Evolutionary conservation across 2,888 invertebrate genomes (phyloP).

Genomic region (Pyrrhia umbra): DNA sequence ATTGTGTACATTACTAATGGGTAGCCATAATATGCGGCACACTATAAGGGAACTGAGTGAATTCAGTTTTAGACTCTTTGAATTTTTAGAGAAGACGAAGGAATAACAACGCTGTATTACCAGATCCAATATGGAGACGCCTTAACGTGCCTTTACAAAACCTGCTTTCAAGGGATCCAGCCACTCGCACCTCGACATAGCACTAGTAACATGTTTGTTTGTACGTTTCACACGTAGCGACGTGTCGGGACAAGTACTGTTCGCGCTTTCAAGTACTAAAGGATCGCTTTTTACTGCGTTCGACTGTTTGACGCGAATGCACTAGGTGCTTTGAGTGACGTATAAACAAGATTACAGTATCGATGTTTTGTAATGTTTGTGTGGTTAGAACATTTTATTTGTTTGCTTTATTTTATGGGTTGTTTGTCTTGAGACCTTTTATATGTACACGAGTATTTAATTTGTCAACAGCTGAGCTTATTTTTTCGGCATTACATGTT

Average conservation of each 20-base stretch:
- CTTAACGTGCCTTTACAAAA: constrained; percentile 69
- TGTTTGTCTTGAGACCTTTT: no score
- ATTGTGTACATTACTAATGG: constrained; percentile 25
- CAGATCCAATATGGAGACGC: constrained; percentile 31
- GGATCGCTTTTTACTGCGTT: constrained; percentile 78
- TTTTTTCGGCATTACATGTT: no score
- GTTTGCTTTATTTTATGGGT: background rate
- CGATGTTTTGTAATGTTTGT: constrained; percentile 5
- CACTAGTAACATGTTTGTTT: constrained; percentile 77
- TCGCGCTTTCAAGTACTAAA: constrained; percentile 76
- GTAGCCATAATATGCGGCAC: background rate
- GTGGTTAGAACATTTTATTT: background rate
- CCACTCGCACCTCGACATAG: constrained; percentile 72
- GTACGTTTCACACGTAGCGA: constrained; percentile 82
- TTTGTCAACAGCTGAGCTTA: no score
- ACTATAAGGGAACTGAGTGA: background rate
- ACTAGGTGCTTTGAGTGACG: constrained; percentile 33
- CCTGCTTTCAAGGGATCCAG: constrained; percentile 75
- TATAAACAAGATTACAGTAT: constrained; percentile 49
- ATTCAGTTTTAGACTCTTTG: no score
- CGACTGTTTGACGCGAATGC: constrained; percentile 61
- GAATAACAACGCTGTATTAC: background rate
- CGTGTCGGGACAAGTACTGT: constrained; percentile 74
- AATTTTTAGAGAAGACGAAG: background rate
- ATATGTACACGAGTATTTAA: no score